Evolutionary conservation across 2,113 vertebrate genomes (phyloP).

Genomic region (Cyrtonyx montezumae): DNA sequence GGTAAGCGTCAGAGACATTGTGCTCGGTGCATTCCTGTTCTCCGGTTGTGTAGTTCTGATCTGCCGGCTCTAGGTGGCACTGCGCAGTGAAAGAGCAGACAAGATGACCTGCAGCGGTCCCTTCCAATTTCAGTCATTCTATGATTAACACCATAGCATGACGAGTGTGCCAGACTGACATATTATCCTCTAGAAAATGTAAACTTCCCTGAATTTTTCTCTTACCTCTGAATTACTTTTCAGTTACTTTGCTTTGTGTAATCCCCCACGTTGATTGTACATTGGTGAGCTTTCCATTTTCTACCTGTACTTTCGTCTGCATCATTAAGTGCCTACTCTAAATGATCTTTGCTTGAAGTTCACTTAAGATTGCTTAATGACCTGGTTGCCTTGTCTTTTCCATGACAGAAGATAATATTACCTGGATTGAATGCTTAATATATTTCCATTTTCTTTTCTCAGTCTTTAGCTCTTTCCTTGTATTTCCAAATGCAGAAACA

Average conservation of each 20-base stretch:
- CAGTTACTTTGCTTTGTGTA: not conserved
- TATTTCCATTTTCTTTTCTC: not conserved
- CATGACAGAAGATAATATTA: not conserved
- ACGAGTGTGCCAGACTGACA: not conserved
- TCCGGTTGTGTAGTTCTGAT: not conserved
- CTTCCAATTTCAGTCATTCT: not conserved
- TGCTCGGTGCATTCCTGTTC: not conserved
- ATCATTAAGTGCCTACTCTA: accelerated
- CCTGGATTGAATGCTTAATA: not conserved
- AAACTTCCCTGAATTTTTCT: not conserved
- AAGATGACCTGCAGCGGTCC: not conserved
- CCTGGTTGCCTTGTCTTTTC: not conserved
- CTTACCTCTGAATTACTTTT: not conserved
- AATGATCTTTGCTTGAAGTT: not conserved
- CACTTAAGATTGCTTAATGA: not conserved
- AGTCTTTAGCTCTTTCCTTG: not conserved
- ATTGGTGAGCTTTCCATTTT: not conserved
- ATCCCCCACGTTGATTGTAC: not conserved
- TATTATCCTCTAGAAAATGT: not conserved
- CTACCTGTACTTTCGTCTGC: not conserved
- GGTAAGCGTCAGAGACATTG: not conserved
- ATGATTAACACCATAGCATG: not conserved
- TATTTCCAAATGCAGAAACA: not conserved
- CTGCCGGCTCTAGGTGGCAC: not conserved
- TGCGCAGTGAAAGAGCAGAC: not conserved